Percentiles rank a stretch among this genome's conserved stretches.
phyloP scores from a whole-genome alignment of 2,888 invertebrate species.

The Drosophila recens region DNA sequence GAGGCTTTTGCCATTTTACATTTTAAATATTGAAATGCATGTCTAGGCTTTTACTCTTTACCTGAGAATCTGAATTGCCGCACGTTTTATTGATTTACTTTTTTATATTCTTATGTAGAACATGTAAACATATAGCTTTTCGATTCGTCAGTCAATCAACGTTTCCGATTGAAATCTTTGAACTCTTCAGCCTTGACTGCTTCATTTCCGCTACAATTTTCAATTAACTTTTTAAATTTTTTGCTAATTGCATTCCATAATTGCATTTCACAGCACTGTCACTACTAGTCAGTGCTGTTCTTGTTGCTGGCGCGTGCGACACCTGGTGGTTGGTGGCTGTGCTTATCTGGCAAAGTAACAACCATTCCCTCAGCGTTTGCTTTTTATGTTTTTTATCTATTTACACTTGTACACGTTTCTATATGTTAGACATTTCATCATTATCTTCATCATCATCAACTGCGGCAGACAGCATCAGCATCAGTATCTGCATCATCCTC shows the following conservation, averaged over 20 bases:
- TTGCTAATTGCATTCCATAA: constrained; percentile 74
- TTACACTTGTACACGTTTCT: constrained; percentile 81
- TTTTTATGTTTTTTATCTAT: constrained; percentile 63
- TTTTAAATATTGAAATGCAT: constrained; percentile 72
- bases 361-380: neutral
- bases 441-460: constrained; percentile 52
- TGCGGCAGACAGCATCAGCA: constrained; percentile 42
- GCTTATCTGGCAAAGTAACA: constrained; percentile 34
- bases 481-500: constrained; percentile 40
- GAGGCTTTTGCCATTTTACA: constrained; percentile 52
- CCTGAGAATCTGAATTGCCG: constrained; percentile 25
- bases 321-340: constrained; percentile 26
- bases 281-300: neutral
- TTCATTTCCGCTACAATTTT: constrained; percentile 69
- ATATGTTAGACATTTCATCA: constrained; percentile 67
- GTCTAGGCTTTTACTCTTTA: constrained; percentile 42
- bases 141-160: constrained; percentile 65
- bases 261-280: constrained; percentile 73
- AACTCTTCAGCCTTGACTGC: constrained; percentile 4
- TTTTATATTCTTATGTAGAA: neutral
- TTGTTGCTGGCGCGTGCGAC: constrained; percentile 20
- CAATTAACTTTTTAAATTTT: constrained; percentile 57
- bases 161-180: constrained; percentile 34
- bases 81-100: constrained; percentile 58
- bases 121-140: constrained; percentile 46